phyloP scores from a whole-genome alignment of 2,797 vertebrate genomes.

The Microcaecilia unicolor region DNA sequence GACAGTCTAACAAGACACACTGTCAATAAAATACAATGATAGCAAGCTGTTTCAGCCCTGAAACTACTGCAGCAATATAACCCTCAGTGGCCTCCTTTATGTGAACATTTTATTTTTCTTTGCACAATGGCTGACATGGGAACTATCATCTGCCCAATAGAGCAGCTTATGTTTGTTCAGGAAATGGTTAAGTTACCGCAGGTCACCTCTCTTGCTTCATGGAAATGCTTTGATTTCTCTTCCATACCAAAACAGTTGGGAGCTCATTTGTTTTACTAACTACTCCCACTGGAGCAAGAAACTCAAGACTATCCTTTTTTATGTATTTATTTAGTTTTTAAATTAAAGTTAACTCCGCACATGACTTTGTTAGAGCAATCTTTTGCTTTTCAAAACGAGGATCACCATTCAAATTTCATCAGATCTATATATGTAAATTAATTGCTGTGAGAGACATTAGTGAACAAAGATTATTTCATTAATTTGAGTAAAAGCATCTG shows the following conservation, averaged over 20 bases:
- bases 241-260: slow-evolving; percentile 40
- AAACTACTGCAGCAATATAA: slow-evolving; percentile 52
- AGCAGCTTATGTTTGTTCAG: slow-evolving; percentile 39
- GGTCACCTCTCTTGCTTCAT: slow-evolving; percentile 30
- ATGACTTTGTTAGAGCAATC: slow-evolving; percentile 36
- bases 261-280: slow-evolving; percentile 41
- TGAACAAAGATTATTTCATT: slow-evolving; percentile 7
- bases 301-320: slow-evolving; percentile 18
- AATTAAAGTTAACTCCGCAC: slow-evolving; percentile 37
- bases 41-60: slow-evolving; percentile 45
- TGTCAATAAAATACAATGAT: slow-evolving; percentile 54
- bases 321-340: too few species aligned
- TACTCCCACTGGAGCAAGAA: slow-evolving; percentile 35
- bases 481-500: too few species aligned
- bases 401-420: slow-evolving; percentile 18
- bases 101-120: slow-evolving; percentile 45
- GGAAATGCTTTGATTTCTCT: slow-evolving; percentile 50
- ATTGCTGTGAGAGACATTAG: neutral
- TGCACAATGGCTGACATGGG: slow-evolving; percentile 35
- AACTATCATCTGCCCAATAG: slow-evolving; percentile 26
- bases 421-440: neutral
- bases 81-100: slow-evolving; percentile 51
- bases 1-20: slow-evolving; percentile 53
- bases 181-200: slow-evolving; percentile 46
- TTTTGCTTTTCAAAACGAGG: slow-evolving; percentile 15